Base-by-base conservation (phyloP, 1,140 invertebrate species). In the Tetragonula clypearis region DNA sequence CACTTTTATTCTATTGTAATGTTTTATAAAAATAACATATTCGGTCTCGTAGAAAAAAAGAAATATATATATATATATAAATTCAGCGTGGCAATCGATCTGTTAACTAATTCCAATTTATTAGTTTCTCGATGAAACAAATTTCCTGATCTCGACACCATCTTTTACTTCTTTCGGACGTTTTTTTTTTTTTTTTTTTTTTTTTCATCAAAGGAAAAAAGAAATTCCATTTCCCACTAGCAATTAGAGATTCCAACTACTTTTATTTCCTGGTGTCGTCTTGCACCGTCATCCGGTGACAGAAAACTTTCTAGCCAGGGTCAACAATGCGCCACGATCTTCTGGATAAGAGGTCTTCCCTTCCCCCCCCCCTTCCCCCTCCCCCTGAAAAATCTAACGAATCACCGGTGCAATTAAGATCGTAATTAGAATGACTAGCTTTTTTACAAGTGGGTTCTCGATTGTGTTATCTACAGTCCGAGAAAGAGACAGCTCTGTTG, bases 371-470 rank as follows among this genome's bases (percentile, higher is more conserved):
- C 30, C 30, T 30, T 30, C 35, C 35, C 66, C 4, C 35, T 3
- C 66, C 4, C 14, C 9, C 8, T 23, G 35, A 55, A 60, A 68
- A 58, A 56, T 35, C 11, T 62, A 84, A 84, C 19, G 68, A 84
- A 84, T 84, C 56, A 15, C 9, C 15, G 15, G 17, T 23, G 26
- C 53, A 66, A 79, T 84, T 72, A 73, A 60, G 26, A 30, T 62
- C 35, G 15, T 79, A 84, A 72, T 72, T 79, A 62, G 68, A 72
- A 79, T 84, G 77, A 84, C 76, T 65, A 17, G 82, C 15, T 23
- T 15, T 49, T 79, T 60, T 30, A 49, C 35, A 6, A n/a, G 1
- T 14, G 15, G 15, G 19, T 77, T 17, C 15, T 14, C 15, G 35
- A 21, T n/a, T 41, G 15, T 56, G 15, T 41, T 14, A 26, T 30